These are phyloP conservation scores for Copidosoma aretas DNA, from an alignment of 2,888 invertebrate genomes.

Conservation along the genomic window DNA sequence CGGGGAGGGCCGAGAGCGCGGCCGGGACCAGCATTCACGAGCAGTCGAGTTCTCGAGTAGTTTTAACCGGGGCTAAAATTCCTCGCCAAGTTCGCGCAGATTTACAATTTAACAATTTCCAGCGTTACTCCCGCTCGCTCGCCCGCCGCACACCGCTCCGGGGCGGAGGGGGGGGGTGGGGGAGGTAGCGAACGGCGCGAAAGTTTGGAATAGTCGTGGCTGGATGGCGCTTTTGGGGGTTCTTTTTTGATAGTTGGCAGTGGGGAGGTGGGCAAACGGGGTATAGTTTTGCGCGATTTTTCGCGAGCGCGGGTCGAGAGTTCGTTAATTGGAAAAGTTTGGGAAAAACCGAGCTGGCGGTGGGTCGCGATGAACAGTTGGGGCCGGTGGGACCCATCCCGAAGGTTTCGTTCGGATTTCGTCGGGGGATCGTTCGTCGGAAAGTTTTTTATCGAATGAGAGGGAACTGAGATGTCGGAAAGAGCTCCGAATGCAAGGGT, in stretches of 20 bases:
- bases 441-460: too few species aligned
- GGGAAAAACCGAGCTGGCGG: too few species aligned
- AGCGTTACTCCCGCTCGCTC: not conserved
- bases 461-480: too few species aligned
- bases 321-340: too few species aligned
- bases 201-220: conserved; percentile 35
- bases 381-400: too few species aligned
- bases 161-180: not conserved
- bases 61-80: conserved; percentile 33
- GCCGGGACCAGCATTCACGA: conserved; percentile 23
- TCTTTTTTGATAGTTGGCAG: conserved; percentile 26
- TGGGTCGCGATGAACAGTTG: too few species aligned
- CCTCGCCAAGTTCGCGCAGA: conserved; percentile 36
- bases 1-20: not conserved
- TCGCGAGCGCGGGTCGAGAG: not conserved
- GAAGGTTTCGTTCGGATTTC: too few species aligned
- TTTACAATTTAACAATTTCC: conserved; percentile 42
- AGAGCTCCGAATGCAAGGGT: too few species aligned
- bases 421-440: too few species aligned
- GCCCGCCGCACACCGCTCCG: too few species aligned
- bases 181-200: conserved; percentile 17
- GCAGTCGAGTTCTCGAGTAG: conserved; percentile 34
- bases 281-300: conserved; percentile 7
- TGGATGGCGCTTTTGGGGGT: conserved; percentile 34
- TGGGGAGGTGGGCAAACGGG: too few species aligned